phyloP scores from a whole-genome alignment of 2,888 invertebrate species.

The Tachina lurida region DNA sequence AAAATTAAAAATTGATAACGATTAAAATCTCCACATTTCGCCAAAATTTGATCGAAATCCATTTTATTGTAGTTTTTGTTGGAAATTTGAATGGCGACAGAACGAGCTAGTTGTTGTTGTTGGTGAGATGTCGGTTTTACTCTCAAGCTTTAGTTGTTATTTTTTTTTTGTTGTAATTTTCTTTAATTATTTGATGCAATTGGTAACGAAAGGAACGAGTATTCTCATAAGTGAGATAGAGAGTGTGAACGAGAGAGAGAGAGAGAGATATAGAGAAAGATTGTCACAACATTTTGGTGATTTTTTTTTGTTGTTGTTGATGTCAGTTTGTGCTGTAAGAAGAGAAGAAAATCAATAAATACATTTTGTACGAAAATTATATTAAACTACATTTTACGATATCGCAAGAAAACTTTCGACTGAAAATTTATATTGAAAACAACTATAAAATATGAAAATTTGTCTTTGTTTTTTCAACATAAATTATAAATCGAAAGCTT shows the following conservation, averaged over 20 bases:
- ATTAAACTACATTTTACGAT: too few relatives aligned
- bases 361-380: too few relatives aligned
- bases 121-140: background rate
- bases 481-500: too few relatives aligned
- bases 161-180: conserved; percentile 7
- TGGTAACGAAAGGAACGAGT: conserved; percentile 40
- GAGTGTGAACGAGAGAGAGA: background rate
- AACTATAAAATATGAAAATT: too few relatives aligned
- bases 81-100: background rate
- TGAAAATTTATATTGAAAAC: too few relatives aligned
- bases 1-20: conserved; percentile 84
- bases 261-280: background rate
- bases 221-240: conserved; percentile 31
- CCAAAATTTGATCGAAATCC: conserved; percentile 84
- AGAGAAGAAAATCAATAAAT: background rate
- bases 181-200: conserved; percentile 19
- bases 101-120: background rate
- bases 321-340: conserved; percentile 30
- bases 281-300: conserved; percentile 30
- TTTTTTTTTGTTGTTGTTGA: background rate
- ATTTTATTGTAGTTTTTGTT: conserved; percentile 72
- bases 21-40: conserved; percentile 84
- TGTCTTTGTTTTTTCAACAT: too few relatives aligned
- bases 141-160: background rate
- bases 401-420: too few relatives aligned